Conservation (phyloP, 2,888 invertebrate species). For the Ormyrus thymus region DNA sequence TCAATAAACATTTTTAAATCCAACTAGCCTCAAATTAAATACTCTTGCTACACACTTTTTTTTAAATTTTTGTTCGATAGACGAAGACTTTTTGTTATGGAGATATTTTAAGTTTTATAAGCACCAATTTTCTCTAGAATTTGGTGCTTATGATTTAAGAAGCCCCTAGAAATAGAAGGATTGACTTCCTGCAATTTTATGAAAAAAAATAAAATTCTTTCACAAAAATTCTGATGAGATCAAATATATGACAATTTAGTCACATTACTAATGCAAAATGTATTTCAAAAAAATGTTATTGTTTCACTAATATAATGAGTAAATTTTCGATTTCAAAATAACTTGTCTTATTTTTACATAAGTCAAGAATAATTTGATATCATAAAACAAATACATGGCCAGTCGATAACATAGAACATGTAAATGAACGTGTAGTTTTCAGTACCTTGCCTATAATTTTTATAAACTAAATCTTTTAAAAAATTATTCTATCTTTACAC, state of each 20-base stretch:
- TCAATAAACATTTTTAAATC: no score
- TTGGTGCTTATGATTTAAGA: no score
- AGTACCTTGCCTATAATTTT: conserved; percentile 23
- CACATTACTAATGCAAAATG: conserved; percentile 20
- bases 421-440: conserved; percentile 12
- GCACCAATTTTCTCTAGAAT: no score
- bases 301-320: conserved; percentile 5
- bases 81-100: no score
- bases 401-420: conserved; percentile 24
- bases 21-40: no score
- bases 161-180: no score
- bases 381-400: conserved; percentile 18
- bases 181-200: no score
- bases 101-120: no score
- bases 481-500: conserved; percentile 51
- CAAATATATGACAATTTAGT: conserved; percentile 31
- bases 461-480: conserved; percentile 32
- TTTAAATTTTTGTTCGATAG: no score
- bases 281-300: conserved; percentile 30
- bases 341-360: background rate
- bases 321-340: conserved; percentile 20
- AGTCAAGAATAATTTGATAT: conserved; percentile 20
- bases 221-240: conserved; percentile 10
- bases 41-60: no score
- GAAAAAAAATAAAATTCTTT: conserved; percentile 7